These are phyloP conservation scores for Calypte anna DNA, from an alignment of 2,113 vertebrate genomes.

Conservation along the genomic window DNA sequence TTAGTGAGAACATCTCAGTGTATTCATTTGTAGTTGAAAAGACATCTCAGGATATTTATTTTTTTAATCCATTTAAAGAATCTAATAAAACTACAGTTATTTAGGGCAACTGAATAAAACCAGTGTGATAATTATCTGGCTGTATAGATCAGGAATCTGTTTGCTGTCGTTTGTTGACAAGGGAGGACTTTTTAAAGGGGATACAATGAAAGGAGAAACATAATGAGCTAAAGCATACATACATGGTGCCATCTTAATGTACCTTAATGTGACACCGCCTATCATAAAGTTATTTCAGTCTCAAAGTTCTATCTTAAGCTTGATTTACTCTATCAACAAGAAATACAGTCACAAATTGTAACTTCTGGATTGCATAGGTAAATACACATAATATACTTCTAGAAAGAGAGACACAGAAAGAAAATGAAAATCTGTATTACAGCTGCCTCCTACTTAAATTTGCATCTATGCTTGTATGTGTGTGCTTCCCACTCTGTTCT, in stretches of 20 bases:
- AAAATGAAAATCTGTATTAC: neutral
- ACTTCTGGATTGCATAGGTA: neutral
- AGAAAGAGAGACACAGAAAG: neutral
- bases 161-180: neutral
- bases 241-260: neutral
- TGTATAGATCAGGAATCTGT: neutral
- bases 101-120: conserved; percentile 32
- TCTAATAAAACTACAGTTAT: conserved; percentile 22
- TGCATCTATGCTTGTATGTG: too few species aligned
- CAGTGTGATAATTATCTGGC: conserved; percentile 3
- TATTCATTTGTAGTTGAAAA: conserved; percentile 42
- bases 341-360: neutral
- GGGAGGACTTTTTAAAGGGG: neutral
- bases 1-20: conserved; percentile 28
- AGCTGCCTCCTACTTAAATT: neutral
- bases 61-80: conserved; percentile 22
- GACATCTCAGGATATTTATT: neutral
- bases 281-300: neutral
- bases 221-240: neutral
- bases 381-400: neutral
- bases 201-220: neutral
- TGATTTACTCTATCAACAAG: neutral
- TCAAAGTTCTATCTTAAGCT: neutral
- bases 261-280: neutral
- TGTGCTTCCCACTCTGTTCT: neutral